A percentile compares a stretch with the other conserved stretches of the same genome.
phyloP scores from a whole-genome alignment of 1,140 invertebrate genomes.

The Parapsyche elsis region DNA sequence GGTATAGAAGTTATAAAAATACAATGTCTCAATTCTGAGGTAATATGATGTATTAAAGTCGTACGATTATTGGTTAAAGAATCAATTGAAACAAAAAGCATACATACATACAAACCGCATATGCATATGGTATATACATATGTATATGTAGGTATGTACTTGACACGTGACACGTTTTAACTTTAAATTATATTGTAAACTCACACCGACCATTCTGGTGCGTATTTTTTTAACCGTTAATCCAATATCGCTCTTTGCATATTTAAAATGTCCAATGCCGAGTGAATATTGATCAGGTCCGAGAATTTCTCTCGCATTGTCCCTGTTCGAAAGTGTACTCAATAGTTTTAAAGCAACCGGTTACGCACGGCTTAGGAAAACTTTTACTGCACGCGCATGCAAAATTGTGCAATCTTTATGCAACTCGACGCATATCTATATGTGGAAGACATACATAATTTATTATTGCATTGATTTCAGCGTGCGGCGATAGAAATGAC shows the following conservation, averaged over 20 bases:
- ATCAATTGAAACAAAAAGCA: too few species aligned
- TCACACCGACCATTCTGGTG: not conserved
- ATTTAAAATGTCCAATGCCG: not conserved
- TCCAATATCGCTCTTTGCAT: slow-evolving; percentile 1
- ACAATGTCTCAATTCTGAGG: too few species aligned
- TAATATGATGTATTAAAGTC: too few species aligned
- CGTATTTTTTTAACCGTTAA: slow-evolving; percentile 27
- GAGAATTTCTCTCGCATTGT: slow-evolving; percentile 40
- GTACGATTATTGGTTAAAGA: too few species aligned
- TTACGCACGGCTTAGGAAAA: not conserved
- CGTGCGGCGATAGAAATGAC: slow-evolving; percentile 82
- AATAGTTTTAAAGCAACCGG: not conserved
- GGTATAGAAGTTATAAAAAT: too few species aligned
- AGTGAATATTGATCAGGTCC: slow-evolving; percentile 29
- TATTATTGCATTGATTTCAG: slow-evolving; percentile 63
- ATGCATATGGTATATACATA: too few species aligned
- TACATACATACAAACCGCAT: too few species aligned
- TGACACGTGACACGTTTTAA: not conserved
- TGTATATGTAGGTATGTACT: too few species aligned
- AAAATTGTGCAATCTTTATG: not conserved
- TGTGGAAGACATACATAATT: not conserved
- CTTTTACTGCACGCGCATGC: slow-evolving; percentile 19
- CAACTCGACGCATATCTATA: not conserved
- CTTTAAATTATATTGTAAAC: not conserved
- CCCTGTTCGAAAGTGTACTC: slow-evolving; percentile 39